Evolutionary conservation across 2,888 invertebrate genomes (phyloP).

Genomic region (Archips xylosteana): DNA sequence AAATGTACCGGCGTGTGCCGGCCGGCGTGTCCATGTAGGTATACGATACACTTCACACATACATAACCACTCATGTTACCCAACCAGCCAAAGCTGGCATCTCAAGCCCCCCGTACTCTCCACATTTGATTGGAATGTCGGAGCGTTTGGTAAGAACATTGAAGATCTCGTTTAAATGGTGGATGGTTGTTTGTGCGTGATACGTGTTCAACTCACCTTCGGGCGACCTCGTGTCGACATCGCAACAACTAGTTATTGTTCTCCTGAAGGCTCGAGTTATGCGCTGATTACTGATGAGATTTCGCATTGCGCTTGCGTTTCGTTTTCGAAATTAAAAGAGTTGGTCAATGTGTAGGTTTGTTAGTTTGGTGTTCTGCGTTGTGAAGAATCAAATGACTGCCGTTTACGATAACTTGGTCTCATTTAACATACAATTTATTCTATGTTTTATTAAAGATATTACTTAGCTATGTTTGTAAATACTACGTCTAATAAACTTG

Average conservation of each 20-base stretch:
- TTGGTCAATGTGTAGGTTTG: neutral
- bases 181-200: constrained; percentile 56
- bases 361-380: neutral
- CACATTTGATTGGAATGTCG: neutral
- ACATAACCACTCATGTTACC: constrained; percentile 45
- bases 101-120: constrained; percentile 34
- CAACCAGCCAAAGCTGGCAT: constrained; percentile 53
- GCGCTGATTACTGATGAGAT: constrained; percentile 81
- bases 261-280: constrained; percentile 74
- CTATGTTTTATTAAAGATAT: neutral
- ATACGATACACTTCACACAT: constrained; percentile 60
- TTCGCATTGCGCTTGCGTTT: constrained; percentile 57
- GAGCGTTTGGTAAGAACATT: constrained; percentile 11
- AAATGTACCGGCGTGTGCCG: constrained; percentile 66
- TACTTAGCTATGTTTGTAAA: too few relatives aligned
- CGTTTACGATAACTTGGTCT: neutral
- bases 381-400: neutral
- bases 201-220: constrained; percentile 81
- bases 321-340: constrained; percentile 65
- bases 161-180: constrained; percentile 45
- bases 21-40: constrained; percentile 60
- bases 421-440: neutral
- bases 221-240: constrained; percentile 83
- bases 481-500: too few relatives aligned
- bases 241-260: constrained; percentile 78